Conservation (phyloP, 2,888 invertebrate genomes). For the Agonopterix heracliana region DNA sequence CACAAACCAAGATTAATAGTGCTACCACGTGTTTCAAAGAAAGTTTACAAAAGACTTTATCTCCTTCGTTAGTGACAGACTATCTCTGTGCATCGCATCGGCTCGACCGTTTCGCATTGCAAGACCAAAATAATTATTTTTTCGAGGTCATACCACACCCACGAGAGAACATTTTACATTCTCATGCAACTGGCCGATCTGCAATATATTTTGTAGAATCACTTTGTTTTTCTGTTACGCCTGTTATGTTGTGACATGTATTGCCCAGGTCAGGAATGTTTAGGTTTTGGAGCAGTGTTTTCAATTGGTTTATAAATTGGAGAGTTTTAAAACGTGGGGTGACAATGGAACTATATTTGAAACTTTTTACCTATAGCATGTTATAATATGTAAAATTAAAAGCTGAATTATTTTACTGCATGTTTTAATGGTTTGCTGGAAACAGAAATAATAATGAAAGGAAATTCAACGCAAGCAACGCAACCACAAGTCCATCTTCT, state of each 20-base stretch:
- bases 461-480: too few relatives aligned
- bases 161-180: slow-evolving; percentile 49
- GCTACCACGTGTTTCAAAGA: too few relatives aligned
- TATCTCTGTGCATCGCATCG: slow-evolving; percentile 12
- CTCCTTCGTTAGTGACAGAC: slow-evolving; percentile 7
- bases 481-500: too few relatives aligned
- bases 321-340: too few relatives aligned
- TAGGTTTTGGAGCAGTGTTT: not conserved
- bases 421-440: too few relatives aligned
- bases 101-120: slow-evolving; percentile 25
- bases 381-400: too few relatives aligned
- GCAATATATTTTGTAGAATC: slow-evolving; percentile 23
- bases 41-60: not conserved
- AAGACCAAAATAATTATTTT: slow-evolving; percentile 58
- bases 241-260: not conserved
- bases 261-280: slow-evolving; percentile 1
- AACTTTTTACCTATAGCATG: too few relatives aligned
- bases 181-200: slow-evolving; percentile 23
- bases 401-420: too few relatives aligned
- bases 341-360: too few relatives aligned
- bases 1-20: too few relatives aligned
- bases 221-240: slow-evolving; percentile 20
- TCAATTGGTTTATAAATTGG: not conserved
- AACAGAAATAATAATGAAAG: too few relatives aligned
- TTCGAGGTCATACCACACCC: slow-evolving; percentile 60